Percentiles rank a stretch among this genome's conserved stretches.
Conservation (phyloP, 2,797 vertebrate species). For the Pyrocephalus nanus region DNA sequence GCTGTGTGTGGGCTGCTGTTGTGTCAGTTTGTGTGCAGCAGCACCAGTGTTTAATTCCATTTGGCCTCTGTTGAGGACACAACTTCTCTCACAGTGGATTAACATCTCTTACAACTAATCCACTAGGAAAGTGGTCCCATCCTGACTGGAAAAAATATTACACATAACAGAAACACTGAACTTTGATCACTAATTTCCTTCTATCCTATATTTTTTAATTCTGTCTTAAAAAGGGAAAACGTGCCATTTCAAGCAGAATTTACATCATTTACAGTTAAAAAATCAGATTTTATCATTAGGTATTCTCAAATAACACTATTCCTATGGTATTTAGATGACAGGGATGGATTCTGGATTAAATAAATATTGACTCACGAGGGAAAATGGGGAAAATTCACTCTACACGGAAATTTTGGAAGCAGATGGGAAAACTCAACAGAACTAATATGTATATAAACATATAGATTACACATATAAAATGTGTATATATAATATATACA, state of each 20-base stretch:
- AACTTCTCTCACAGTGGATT: background rate
- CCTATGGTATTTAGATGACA: background rate
- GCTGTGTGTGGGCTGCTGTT: background rate
- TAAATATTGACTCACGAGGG: background rate
- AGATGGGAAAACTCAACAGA: background rate
- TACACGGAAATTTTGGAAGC: background rate
- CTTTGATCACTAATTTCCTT: background rate
- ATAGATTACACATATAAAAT: background rate
- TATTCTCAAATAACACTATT: background rate
- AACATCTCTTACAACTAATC: background rate
- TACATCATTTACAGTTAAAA: background rate
- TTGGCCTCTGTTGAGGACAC: conserved; percentile 2
- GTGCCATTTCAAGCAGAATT: background rate
- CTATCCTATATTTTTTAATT: background rate
- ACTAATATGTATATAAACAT: background rate
- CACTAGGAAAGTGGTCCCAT: background rate
- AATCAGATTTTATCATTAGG: background rate
- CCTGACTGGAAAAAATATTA: background rate
- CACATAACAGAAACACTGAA: background rate
- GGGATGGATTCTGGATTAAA: background rate
- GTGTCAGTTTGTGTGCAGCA: background rate
- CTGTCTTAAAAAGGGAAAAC: background rate
- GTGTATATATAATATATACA: background rate
- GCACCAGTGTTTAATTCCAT: background rate
- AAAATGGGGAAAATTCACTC: background rate